Percentiles rank a stretch among this genome's conserved stretches.
phyloP scores from a whole-genome alignment of 64 coral and sea anemone species.

The Actinia equina region DNA sequence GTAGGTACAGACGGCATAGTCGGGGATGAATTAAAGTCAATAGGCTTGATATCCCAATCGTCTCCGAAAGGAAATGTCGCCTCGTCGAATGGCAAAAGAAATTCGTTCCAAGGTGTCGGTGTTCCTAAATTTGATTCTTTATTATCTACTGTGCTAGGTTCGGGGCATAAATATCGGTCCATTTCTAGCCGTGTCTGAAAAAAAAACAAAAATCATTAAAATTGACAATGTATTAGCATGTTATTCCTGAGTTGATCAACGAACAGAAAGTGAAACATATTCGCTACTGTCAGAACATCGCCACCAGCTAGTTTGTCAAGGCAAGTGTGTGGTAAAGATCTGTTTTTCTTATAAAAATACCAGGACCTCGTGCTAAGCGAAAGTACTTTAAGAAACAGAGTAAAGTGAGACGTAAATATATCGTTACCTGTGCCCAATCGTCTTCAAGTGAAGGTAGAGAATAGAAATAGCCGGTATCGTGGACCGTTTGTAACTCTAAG shows the following conservation, averaged over 20 bases:
- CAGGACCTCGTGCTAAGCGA: background rate
- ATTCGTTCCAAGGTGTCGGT: conserved; percentile 97
- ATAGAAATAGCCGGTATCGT: conserved; percentile 99
- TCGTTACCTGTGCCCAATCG: conserved; percentile 96
- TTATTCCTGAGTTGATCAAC: conserved; percentile 24
- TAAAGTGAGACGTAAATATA: conserved; percentile 19
- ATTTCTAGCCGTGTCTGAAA: conserved; percentile 93
- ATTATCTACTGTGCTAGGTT: conserved; percentile 74
- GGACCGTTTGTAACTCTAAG: conserved; percentile 97
- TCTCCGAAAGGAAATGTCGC: conserved; percentile 82
- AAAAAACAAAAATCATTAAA: conserved; percentile 26
- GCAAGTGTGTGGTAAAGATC: background rate
- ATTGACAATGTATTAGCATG: conserved; percentile 2
- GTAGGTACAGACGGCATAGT: conserved; percentile 71
- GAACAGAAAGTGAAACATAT: conserved; percentile 66
- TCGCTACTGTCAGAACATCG: conserved; percentile 26
- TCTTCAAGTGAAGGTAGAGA: conserved; percentile 95
- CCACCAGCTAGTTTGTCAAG: background rate
- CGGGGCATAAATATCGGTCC: conserved; percentile 99
- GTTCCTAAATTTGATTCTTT: conserved; percentile 73
- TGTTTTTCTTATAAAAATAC: background rate
- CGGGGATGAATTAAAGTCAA: conserved; percentile 84
- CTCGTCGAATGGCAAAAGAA: conserved; percentile 93
- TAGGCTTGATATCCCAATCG: conserved; percentile 96
- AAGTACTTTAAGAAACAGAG: background rate